phyloP scores from a whole-genome alignment of 1,140 invertebrate genomes.

The Rhagoletis pomonella region DNA sequence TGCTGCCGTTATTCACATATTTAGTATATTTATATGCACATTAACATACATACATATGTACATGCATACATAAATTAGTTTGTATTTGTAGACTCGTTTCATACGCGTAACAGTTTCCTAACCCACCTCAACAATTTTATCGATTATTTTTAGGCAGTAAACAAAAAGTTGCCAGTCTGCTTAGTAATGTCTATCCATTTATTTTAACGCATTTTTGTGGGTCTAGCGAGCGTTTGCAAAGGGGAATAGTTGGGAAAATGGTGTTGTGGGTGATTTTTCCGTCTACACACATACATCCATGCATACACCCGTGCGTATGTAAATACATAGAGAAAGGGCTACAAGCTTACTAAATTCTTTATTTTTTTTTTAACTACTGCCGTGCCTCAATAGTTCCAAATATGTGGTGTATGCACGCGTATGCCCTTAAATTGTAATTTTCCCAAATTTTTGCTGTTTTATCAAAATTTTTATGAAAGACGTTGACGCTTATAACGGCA shows the following conservation, averaged over 20 bases:
- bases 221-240: not conserved
- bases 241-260: not conserved
- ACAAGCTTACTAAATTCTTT: too few relatives aligned
- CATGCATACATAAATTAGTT: not conserved
- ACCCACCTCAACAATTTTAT: slow-evolving; percentile 75
- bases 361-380: too few relatives aligned
- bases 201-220: not conserved
- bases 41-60: slow-evolving; percentile 43
- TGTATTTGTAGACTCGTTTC: slow-evolving; percentile 49
- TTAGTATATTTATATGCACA: slow-evolving; percentile 38
- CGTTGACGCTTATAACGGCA: too few relatives aligned
- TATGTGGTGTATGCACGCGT: too few relatives aligned
- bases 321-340: too few relatives aligned
- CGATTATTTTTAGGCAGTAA: slow-evolving; percentile 71
- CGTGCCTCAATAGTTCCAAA: too few relatives aligned
- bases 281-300: too few relatives aligned
- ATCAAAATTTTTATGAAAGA: too few relatives aligned
- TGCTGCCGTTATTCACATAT: not conserved
- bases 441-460: too few relatives aligned
- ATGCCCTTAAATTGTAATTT: too few relatives aligned
- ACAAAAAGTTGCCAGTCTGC: slow-evolving; percentile 59
- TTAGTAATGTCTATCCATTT: slow-evolving; percentile 48
- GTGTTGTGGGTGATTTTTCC: too few relatives aligned
- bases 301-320: too few relatives aligned
- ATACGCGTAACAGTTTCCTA: slow-evolving; percentile 74